These are phyloP conservation scores for Labia minor DNA, from an alignment of 2,888 invertebrate genomes.

Conservation along the genomic window DNA sequence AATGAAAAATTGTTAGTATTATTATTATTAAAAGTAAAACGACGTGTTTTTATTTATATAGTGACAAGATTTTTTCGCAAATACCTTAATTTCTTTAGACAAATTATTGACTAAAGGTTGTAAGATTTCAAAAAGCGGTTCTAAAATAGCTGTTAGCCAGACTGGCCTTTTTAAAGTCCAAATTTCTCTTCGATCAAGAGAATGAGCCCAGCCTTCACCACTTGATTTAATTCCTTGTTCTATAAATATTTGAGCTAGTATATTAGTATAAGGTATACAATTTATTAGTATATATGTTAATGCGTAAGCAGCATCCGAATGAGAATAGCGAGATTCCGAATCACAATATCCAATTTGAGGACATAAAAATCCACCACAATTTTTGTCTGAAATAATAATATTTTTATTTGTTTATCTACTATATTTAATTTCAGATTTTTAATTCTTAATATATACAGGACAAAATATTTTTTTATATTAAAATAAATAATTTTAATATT, in stretches of 20 bases:
- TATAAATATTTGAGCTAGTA: background rate
- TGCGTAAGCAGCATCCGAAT: background rate
- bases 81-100: slow-evolving; percentile 49
- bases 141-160: slow-evolving; percentile 62
- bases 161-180: slow-evolving; percentile 72
- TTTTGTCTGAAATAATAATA: background rate
- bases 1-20: too few species aligned
- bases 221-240: background rate
- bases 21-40: too few species aligned
- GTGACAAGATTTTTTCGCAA: slow-evolving; percentile 8
- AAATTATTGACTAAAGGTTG: slow-evolving; percentile 55
- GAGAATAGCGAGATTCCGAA: background rate
- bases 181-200: slow-evolving; percentile 40
- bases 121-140: slow-evolving; percentile 50
- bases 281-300: background rate
- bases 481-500: too few species aligned
- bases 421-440: too few species aligned
- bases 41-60: background rate
- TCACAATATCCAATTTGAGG: background rate
- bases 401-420: too few species aligned
- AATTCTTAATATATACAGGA: too few species aligned
- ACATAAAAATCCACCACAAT: background rate
- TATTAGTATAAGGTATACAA: background rate
- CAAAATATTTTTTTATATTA: too few species aligned
- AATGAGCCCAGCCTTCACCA: background rate